Evolutionary conservation across 1,140 invertebrate species (phyloP), one percentile per base, ranked within the genome.

Genomic region (Hycleus cichorii): DNA sequence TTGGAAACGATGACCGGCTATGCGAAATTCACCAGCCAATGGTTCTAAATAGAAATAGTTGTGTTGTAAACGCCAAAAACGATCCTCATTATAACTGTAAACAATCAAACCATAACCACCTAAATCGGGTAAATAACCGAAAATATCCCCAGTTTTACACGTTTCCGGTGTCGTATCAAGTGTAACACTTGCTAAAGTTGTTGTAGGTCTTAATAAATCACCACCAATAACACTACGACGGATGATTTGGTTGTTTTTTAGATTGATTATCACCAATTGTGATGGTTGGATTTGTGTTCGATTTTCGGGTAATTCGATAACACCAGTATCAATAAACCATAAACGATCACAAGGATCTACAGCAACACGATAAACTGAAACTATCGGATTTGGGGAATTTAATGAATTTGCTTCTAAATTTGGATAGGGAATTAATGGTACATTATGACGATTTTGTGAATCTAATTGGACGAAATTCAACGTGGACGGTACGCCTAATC

Each of bases 41-140:
- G 87, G 86, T 70, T 89, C 87, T 46, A 88, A 82, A 65, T 80
- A 76, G 67, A 89, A 89, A 68, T 82, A 90, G 62, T 88, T 87
- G 61, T 90, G 87, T 25, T 74, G 71, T 2, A 88, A 77, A 52
- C 85, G 74, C 86, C 86, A 90, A 3, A 85, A 84, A 25, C 80
- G 77, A 60, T 82, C 80, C 1, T 79, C 70, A 26, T 77, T 78
- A 57, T 82, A 75, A 39, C 78, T 81, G 64, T 86, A 91, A 1
- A 90, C 86, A 4, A 88, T 78, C 3, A 90, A 59, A 1, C 83
- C 83, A 38, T 83, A 81, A 4, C 79, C 83, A 2, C 79, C 77
- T 4, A 89, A 70, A 72, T 90, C 89, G 0, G 85, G 83, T 53
- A 89, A 78, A 59, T 90, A 91, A 1, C 83, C 85, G 70, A 77